Conservation (phyloP, 1,140 invertebrate genomes). For the Drosophila miranda region DNA sequence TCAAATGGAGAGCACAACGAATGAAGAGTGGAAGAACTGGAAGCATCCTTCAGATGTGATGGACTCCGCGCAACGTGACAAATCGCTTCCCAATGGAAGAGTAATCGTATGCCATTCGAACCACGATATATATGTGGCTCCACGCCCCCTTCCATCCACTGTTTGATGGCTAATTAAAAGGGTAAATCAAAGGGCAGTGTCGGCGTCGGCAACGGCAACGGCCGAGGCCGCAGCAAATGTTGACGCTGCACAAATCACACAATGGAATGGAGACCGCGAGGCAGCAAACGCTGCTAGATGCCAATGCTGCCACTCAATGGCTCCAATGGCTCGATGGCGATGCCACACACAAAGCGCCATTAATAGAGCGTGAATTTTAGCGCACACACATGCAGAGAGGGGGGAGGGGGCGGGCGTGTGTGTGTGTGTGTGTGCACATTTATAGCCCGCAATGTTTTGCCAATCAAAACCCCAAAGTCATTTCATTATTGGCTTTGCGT, state of each 20-base stretch:
- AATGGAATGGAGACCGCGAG: slow-evolving; percentile 25
- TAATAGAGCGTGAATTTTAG: slow-evolving; percentile 81
- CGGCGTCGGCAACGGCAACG: no score
- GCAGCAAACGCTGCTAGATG: background rate
- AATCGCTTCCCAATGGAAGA: background rate
- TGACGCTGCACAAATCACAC: slow-evolving; percentile 56
- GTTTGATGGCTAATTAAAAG: slow-evolving; percentile 75
- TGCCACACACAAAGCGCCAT: slow-evolving; percentile 44
- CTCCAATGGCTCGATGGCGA: slow-evolving; percentile 4
- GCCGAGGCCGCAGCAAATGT: slow-evolving; percentile 49
- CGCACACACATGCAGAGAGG: slow-evolving; percentile 37
- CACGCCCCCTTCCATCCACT: slow-evolving; percentile 1
- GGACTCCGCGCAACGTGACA: slow-evolving; percentile 6
- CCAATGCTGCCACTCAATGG: no score
- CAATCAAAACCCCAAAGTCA: slow-evolving; percentile 82
- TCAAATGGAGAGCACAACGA: no score
- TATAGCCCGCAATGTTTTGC: slow-evolving; percentile 78
- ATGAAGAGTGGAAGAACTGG: no score
- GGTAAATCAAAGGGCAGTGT: slow-evolving; percentile 59
- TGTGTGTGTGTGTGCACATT: slow-evolving; percentile 52
- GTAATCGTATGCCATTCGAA: background rate
- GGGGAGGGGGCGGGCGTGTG: slow-evolving; percentile 13
- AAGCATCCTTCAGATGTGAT: no score
- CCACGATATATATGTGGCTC: slow-evolving; percentile 4
- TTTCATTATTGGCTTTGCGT: slow-evolving; percentile 82